Conservation (phyloP, 2,888 invertebrate genomes). For the Orgyia antiqua region DNA sequence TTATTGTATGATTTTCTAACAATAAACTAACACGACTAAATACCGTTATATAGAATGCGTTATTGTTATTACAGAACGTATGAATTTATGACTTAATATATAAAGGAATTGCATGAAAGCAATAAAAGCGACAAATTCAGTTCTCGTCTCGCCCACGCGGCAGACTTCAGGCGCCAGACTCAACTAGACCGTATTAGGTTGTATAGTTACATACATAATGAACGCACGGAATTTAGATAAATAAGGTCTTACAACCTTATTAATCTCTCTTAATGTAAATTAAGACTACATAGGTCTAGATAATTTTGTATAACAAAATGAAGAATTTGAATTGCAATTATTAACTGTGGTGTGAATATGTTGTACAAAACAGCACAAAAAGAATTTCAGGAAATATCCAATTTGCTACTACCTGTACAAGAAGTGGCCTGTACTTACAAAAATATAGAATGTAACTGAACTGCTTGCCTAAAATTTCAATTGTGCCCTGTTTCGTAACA, state of each 20-base stretch:
- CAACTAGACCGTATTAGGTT: constrained; percentile 23
- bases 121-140: constrained; percentile 62
- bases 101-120: constrained; percentile 56
- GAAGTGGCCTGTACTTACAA: too few relatives aligned
- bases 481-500: too few relatives aligned
- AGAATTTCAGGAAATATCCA: too few relatives aligned
- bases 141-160: constrained; percentile 59
- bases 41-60: constrained; percentile 13
- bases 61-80: constrained; percentile 24
- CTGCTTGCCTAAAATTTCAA: too few relatives aligned
- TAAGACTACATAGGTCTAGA: too few relatives aligned
- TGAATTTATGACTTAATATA: constrained; percentile 36
- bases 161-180: constrained; percentile 63
- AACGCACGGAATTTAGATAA: constrained; percentile 6
- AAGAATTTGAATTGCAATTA: too few relatives aligned
- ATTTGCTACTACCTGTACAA: too few relatives aligned
- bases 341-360: too few relatives aligned
- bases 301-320: too few relatives aligned
- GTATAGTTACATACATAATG: constrained; percentile 10
- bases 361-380: too few relatives aligned
- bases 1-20: constrained; percentile 4
- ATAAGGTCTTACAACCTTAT: not conserved
- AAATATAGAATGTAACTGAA: too few relatives aligned
- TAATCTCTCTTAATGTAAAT: constrained; percentile 30
- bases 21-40: constrained; percentile 3